phyloP scores from a whole-genome alignment of 2,113 vertebrate genomes.

The Apus apus region DNA sequence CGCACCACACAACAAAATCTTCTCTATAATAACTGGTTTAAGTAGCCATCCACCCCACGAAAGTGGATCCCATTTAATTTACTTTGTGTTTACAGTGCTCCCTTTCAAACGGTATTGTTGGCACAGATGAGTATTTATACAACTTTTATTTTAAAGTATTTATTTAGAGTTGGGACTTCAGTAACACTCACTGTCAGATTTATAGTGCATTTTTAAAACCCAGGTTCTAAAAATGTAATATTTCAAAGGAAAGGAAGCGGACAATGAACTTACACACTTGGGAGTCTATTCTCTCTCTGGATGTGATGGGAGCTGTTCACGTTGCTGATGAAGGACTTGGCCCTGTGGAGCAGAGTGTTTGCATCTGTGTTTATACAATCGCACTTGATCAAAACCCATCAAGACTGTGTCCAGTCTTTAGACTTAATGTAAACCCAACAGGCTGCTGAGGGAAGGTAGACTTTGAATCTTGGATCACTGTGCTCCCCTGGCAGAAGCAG shows the following conservation, averaged over 20 bases:
- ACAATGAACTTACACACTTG: background rate
- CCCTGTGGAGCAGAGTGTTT: background rate
- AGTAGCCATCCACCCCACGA: slow-evolving; percentile 73
- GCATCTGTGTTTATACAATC: background rate
- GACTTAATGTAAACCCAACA: background rate
- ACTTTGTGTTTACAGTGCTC: slow-evolving; percentile 74
- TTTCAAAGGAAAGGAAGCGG: slow-evolving; percentile 34
- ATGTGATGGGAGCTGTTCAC: background rate
- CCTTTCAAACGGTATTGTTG: slow-evolving; percentile 74
- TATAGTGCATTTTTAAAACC: slow-evolving; percentile 50
- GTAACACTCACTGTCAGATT: slow-evolving; percentile 66
- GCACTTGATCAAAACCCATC: background rate
- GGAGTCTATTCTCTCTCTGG: background rate
- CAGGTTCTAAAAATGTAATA: slow-evolving; percentile 37
- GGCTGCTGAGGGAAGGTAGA: background rate
- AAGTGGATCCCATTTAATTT: slow-evolving; percentile 78
- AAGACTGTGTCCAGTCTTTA: too few relatives aligned
- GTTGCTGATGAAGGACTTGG: background rate
- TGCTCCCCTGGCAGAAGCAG: background rate
- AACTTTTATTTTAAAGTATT: slow-evolving; percentile 81
- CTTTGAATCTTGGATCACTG: background rate
- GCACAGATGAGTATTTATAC: slow-evolving; percentile 74
- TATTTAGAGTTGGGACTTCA: slow-evolving; percentile 72
- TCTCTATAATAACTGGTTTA: slow-evolving; percentile 76
- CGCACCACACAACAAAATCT: slow-evolving; percentile 77